Conservation (phyloP, 2,797 vertebrate species). For the Chelon labrosus region DNA sequence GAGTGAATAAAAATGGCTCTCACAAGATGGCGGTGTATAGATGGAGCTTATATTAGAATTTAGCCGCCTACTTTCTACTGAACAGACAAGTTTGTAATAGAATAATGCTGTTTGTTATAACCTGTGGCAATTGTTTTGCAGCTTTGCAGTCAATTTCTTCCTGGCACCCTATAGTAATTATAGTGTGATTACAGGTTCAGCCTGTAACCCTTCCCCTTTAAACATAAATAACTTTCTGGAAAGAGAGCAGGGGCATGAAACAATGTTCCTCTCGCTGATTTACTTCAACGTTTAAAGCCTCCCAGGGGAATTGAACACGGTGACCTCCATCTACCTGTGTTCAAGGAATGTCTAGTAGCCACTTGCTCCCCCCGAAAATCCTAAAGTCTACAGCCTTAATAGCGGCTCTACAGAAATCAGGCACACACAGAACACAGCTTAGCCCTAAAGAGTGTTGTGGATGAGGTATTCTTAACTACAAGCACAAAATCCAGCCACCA, state of each 20-base stretch:
- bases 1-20: not conserved
- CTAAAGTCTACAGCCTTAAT: slow-evolving; percentile 34
- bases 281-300: slow-evolving; percentile 54
- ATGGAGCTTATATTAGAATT: too few species aligned
- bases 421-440: slow-evolving; percentile 14
- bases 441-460: slow-evolving; percentile 4
- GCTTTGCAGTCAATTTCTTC: slow-evolving; percentile 36
- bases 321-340: slow-evolving; percentile 59
- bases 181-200: slow-evolving; percentile 48
- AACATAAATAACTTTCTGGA: slow-evolving; percentile 56
- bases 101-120: slow-evolving; percentile 36
- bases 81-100: not conserved
- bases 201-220: slow-evolving; percentile 41
- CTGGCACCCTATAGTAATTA: slow-evolving; percentile 46
- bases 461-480: slow-evolving; percentile 20
- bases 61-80: not conserved
- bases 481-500: slow-evolving; percentile 7
- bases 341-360: slow-evolving; percentile 19
- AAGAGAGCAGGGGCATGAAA: slow-evolving; percentile 41
- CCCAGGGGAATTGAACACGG: slow-evolving; percentile 50
- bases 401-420: slow-evolving; percentile 27
- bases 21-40: not conserved
- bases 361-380: slow-evolving; percentile 36
- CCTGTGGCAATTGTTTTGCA: slow-evolving; percentile 31
- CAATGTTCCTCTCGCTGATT: slow-evolving; percentile 55